These are phyloP conservation scores for Helobdella robusta DNA, from an alignment of 2,888 invertebrate genomes.

Conservation along the genomic window DNA sequence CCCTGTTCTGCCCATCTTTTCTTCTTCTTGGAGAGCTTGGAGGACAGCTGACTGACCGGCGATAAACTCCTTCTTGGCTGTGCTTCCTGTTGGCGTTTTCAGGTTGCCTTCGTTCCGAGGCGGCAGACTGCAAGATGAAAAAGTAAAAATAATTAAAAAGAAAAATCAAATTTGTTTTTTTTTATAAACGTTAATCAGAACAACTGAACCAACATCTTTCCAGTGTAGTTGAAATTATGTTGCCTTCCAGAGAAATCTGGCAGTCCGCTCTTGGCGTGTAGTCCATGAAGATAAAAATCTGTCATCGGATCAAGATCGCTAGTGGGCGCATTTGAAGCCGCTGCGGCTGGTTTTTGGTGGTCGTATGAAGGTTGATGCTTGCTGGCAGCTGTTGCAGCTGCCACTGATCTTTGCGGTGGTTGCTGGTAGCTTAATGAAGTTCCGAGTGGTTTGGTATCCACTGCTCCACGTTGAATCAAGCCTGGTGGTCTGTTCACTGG, in stretches of 20 bases:
- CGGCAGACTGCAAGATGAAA: constrained; percentile 4
- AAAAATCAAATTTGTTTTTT: neutral
- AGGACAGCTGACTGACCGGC: constrained; percentile 26
- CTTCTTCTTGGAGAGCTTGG: constrained; percentile 27
- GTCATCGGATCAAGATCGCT: constrained; percentile 12
- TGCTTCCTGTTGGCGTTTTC: neutral
- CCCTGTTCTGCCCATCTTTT: constrained; percentile 13
- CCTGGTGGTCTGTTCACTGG: constrained; percentile 14
- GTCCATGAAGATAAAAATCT: constrained; percentile 24
- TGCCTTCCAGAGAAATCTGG: constrained; percentile 6
- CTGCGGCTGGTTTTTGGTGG: neutral
- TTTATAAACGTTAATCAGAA: neutral
- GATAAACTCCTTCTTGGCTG: constrained; percentile 29
- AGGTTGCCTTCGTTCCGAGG: constrained; percentile 10
- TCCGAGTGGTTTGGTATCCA: neutral
- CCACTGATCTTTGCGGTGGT: neutral
- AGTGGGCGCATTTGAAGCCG: neutral
- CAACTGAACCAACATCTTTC: neutral
- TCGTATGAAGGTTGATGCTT: constrained; percentile 6
- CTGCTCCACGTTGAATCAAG: constrained; percentile 20
- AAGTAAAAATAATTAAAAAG: neutral
- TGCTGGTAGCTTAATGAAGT: constrained; percentile 11
- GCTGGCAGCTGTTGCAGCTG: neutral
- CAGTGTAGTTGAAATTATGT: neutral
- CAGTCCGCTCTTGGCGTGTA: constrained; percentile 4